Evolutionary conservation across 2,888 invertebrate genomes (phyloP).

Genomic region (Sesamia inferens): DNA sequence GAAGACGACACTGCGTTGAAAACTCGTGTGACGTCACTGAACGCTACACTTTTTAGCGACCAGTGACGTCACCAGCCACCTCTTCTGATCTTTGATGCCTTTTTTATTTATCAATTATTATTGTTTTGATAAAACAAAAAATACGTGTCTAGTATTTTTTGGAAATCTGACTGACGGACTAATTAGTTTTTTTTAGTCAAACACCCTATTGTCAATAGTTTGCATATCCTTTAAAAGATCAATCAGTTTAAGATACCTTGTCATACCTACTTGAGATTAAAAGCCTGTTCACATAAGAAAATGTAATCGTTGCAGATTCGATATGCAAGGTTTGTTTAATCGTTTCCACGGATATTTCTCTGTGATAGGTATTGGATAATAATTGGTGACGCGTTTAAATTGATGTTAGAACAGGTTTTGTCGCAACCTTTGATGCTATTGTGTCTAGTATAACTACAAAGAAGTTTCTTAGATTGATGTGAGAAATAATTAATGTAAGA

Average conservation of each 20-base stretch:
- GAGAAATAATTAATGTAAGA: background rate
- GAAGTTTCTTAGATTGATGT: background rate
- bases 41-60: too few species aligned
- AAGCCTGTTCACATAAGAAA: slow-evolving; percentile 53
- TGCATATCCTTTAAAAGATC: background rate
- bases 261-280: slow-evolving; percentile 5
- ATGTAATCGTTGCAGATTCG: slow-evolving; percentile 51
- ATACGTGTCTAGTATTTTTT: too few species aligned
- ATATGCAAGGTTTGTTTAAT: slow-evolving; percentile 59
- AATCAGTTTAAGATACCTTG: background rate
- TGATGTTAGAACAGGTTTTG: slow-evolving; percentile 41
- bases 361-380: slow-evolving; percentile 29
- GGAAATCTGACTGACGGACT: too few species aligned
- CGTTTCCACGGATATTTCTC: slow-evolving; percentile 49
- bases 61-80: too few species aligned
- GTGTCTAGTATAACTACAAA: slow-evolving; percentile 18
- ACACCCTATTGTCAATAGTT: background rate
- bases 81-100: too few species aligned
- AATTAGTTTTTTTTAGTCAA: too few species aligned
- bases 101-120: too few species aligned
- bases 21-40: too few species aligned
- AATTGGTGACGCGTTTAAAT: slow-evolving; percentile 45
- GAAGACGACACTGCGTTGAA: too few species aligned
- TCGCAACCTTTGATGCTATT: slow-evolving; percentile 51
- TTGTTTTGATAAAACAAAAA: too few species aligned